Percentiles rank a stretch among this genome's conserved stretches.
These are phyloP conservation scores for Datnioides undecimradiatus DNA, from an alignment of 2,113 vertebrate genomes.

Conservation along the genomic window DNA sequence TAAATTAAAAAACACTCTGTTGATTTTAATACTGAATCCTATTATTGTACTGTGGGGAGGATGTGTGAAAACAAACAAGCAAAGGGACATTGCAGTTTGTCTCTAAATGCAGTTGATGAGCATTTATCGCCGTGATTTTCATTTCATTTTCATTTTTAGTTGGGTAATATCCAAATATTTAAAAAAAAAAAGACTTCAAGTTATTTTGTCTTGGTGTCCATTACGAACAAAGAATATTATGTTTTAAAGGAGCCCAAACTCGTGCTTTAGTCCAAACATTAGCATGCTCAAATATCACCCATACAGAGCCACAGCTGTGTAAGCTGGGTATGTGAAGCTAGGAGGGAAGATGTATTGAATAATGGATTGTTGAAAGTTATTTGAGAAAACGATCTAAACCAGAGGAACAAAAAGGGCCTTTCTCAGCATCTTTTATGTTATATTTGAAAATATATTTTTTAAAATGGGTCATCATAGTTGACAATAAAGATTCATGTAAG, in stretches of 20 bases:
- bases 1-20: conserved; percentile 17
- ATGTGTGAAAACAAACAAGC: neutral
- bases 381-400: no score
- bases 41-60: neutral
- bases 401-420: no score
- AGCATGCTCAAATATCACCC: conserved; percentile 31
- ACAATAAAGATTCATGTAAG: neutral
- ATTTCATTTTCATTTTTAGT: neutral
- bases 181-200: no score
- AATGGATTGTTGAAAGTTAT: neutral
- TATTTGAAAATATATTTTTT: neutral
- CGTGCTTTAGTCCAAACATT: conserved; percentile 29
- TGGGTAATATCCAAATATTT: neutral
- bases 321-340: neutral
- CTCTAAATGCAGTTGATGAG: neutral
- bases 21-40: neutral
- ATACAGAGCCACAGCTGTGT: conserved; percentile 28
- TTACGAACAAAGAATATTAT: neutral
- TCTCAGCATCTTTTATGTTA: neutral
- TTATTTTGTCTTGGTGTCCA: neutral
- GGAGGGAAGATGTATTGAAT: neutral
- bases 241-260: neutral
- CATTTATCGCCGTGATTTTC: neutral
- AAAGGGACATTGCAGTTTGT: neutral
- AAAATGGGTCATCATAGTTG: neutral